Evolutionary conservation across 2,888 invertebrate genomes (phyloP).

Genomic region (Nebria salina): DNA sequence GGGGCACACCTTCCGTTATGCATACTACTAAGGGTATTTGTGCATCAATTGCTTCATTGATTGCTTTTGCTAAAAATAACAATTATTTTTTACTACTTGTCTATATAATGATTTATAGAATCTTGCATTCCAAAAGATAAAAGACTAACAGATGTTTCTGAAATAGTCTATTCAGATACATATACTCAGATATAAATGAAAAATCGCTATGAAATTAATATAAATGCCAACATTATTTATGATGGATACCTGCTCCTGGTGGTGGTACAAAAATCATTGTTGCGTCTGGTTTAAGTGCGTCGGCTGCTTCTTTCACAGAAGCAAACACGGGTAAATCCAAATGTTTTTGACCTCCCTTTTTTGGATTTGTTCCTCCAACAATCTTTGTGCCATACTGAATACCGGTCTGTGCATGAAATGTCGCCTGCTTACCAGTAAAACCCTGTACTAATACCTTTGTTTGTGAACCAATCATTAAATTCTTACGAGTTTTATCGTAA

Average conservation of each 20-base stretch:
- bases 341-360: conserved; percentile 85
- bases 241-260: conserved; percentile 63
- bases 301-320: conserved; percentile 73
- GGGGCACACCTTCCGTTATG: conserved; percentile 81
- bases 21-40: conserved; percentile 81
- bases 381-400: conserved; percentile 84
- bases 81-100: neutral
- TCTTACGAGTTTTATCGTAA: conserved; percentile 51
- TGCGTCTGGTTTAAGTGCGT: conserved; percentile 74
- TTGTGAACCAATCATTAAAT: conserved; percentile 56
- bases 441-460: conserved; percentile 84
- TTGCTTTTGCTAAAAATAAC: conserved; percentile 67
- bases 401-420: conserved; percentile 75
- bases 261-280: conserved; percentile 84
- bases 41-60: conserved; percentile 78
- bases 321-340: conserved; percentile 79
- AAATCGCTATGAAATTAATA: neutral
- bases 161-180: neutral
- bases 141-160: neutral
- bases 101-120: no score
- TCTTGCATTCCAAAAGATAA: neutral
- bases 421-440: conserved; percentile 82
- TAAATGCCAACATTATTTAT: neutral
- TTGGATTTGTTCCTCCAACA: conserved; percentile 82
- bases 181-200: neutral